Conservation (phyloP, 2,113 vertebrate genomes). For the Sorex araneus region DNA sequence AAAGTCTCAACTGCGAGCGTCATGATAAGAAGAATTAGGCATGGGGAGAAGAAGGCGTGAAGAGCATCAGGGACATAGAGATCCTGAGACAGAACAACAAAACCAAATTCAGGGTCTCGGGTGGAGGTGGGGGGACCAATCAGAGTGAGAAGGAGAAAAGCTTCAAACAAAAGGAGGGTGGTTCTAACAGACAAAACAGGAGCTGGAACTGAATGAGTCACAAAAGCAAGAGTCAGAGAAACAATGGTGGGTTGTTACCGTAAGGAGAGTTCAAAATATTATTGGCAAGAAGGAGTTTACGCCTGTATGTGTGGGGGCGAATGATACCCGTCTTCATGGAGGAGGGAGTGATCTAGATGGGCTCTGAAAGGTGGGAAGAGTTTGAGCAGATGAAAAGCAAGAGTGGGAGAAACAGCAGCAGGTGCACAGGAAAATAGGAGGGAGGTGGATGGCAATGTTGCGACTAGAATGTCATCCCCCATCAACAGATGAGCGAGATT, state of each 20-base stretch:
- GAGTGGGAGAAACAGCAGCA: not conserved
- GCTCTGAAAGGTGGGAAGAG: constrained; percentile 12
- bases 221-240: not conserved
- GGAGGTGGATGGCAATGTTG: not conserved
- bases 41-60: not conserved
- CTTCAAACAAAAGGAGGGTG: not conserved
- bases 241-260: not conserved
- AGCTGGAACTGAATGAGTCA: not conserved
- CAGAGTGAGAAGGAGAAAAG: not conserved
- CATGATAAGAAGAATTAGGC: not conserved
- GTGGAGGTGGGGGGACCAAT: not conserved
- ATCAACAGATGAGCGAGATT: not conserved
- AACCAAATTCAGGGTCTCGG: not conserved
- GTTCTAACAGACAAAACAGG: not conserved
- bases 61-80: not conserved
- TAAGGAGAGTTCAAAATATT: not conserved
- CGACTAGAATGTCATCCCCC: not conserved
- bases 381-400: not conserved
- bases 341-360: not conserved
- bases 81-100: not conserved
- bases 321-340: not conserved
- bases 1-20: not conserved
- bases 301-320: not conserved
- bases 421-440: not conserved
- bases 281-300: not conserved